phyloP scores from a whole-genome alignment of 2,113 vertebrate species.

The Collichthys lucidus region DNA sequence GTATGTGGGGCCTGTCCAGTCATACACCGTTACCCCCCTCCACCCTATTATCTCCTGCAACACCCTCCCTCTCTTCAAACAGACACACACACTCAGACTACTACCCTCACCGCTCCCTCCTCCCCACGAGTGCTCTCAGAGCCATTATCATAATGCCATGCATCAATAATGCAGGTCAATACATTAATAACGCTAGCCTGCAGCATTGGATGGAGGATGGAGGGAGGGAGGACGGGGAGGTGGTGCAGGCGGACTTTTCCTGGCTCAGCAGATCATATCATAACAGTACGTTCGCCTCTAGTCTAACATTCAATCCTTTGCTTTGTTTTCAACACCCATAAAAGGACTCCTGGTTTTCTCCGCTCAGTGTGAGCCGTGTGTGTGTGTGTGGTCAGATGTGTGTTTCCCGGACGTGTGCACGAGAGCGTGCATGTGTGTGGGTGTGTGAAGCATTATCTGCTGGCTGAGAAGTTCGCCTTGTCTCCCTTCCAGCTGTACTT shows the following conservation, averaged over 20 bases:
- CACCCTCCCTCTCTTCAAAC: constrained; percentile 39
- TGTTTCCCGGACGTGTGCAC: constrained; percentile 5
- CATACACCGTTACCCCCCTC: constrained; percentile 9
- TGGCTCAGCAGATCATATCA: constrained; percentile 51
- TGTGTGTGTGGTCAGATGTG: constrained; percentile 7
- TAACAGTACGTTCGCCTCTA: constrained; percentile 36
- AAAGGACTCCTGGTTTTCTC: constrained; percentile 57
- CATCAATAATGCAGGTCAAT: constrained; percentile 88
- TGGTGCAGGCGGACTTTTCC: constrained; percentile 45
- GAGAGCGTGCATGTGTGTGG: constrained; percentile 11
- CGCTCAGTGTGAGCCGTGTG: constrained; percentile 12
- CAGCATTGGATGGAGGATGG: constrained; percentile 31
- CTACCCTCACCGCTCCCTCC: constrained; percentile 28
- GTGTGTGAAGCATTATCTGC: constrained; percentile 32
- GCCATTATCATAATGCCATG: constrained; percentile 85
- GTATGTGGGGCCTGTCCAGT: constrained; percentile 20
- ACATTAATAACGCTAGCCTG: constrained; percentile 82
- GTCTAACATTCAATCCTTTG: constrained; percentile 30
- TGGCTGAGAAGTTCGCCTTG: constrained; percentile 51
- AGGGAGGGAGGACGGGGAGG: background rate
- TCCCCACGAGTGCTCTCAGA: constrained; percentile 75
- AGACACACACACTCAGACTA: constrained; percentile 55
- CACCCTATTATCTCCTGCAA: constrained; percentile 47
- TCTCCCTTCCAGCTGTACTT: constrained; percentile 47
- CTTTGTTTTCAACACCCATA: constrained; percentile 69